Conservation (phyloP, 2,888 invertebrate genomes). For the Neoitamus cyanurus region DNA sequence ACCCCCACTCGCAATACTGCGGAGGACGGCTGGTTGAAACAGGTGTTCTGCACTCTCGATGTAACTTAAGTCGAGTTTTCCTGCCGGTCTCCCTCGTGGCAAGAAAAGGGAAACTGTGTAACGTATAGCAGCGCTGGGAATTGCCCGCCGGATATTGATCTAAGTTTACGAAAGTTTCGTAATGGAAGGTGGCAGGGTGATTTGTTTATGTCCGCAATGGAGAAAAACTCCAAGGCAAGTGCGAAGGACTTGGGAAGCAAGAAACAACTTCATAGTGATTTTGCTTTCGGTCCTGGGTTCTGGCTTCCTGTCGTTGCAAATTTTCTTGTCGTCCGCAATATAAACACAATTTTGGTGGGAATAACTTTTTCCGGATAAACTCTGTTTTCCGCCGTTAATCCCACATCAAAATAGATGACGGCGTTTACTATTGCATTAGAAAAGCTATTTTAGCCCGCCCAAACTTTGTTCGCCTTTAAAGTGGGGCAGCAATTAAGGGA, state of each 20-base stretch:
- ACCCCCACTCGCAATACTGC: not conserved
- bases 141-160: slow-evolving; percentile 8
- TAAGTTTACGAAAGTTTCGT: slow-evolving; percentile 24
- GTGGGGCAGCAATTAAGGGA: not conserved
- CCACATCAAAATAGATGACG: not conserved
- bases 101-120: not conserved
- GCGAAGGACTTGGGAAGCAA: not conserved
- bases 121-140: not conserved
- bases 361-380: slow-evolving; percentile 29
- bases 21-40: not conserved
- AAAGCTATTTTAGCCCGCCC: not conserved
- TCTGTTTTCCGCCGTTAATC: slow-evolving; percentile 1
- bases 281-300: not conserved
- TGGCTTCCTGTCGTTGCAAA: not conserved
- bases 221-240: not conserved
- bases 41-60: slow-evolving; percentile 2
- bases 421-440: not conserved
- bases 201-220: slow-evolving; percentile 30
- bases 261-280: slow-evolving; percentile 7
- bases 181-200: slow-evolving; percentile 31
- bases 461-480: not conserved
- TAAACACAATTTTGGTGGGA: slow-evolving; percentile 23
- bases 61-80: not conserved
- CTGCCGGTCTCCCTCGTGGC: not conserved
- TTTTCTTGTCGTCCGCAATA: slow-evolving; percentile 24